These are phyloP conservation scores for Theristicus caerulescens DNA, from an alignment of 2,113 vertebrate genomes.

Conservation along the genomic window DNA sequence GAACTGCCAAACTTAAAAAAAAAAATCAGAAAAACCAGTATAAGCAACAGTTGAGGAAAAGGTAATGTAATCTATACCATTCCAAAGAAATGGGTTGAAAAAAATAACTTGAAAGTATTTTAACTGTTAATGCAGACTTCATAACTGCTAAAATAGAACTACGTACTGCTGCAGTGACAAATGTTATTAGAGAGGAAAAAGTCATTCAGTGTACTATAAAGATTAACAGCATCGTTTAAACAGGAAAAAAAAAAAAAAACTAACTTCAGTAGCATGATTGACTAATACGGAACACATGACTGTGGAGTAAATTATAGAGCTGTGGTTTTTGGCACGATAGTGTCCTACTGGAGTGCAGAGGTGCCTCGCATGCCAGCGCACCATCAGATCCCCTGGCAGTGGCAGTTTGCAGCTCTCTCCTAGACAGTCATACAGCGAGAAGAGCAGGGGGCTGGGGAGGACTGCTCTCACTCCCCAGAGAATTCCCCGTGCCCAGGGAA, in stretches of 20 bases:
- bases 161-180: rapidly evolving
- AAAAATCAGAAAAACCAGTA: rapidly evolving
- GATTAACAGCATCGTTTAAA: background rate
- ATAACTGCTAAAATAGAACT: background rate
- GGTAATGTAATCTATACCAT: background rate
- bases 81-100: background rate
- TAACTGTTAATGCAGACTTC: background rate
- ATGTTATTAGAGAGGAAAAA: background rate
- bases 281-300: background rate
- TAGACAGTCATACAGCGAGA: background rate
- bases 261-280: background rate
- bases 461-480: background rate
- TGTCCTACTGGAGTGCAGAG: background rate
- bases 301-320: background rate
- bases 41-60: background rate
- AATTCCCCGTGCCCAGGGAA: background rate
- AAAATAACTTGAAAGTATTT: background rate
- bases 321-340: background rate
- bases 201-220: background rate
- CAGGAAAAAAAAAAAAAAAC: background rate
- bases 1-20: background rate
- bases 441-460: rapidly evolving
- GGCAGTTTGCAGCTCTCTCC: background rate
- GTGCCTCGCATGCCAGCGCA: background rate
- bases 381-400: background rate